A percentile compares a stretch with the other conserved stretches of the same genome.
These are phyloP conservation scores for Lasius fuliginosus DNA, from an alignment of 2,888 invertebrate genomes.

Conservation along the genomic window DNA sequence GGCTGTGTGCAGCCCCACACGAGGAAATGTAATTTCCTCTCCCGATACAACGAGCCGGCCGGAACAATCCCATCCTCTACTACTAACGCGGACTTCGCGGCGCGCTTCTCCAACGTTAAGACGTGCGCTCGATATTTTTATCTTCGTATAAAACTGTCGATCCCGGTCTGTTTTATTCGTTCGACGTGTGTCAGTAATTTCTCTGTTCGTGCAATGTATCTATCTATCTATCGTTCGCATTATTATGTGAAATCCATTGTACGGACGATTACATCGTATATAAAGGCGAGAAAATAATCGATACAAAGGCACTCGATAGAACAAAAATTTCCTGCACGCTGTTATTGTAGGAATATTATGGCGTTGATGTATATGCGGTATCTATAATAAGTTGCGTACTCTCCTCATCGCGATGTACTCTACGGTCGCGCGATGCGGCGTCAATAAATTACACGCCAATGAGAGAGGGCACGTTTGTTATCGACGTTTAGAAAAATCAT, in stretches of 20 bases:
- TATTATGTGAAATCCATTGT: not conserved
- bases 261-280: slow-evolving; percentile 12
- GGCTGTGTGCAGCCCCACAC: slow-evolving; percentile 35
- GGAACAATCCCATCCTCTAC: slow-evolving; percentile 29
- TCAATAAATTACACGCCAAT: slow-evolving; percentile 55
- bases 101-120: slow-evolving; percentile 8
- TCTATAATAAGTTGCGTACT: slow-evolving; percentile 42
- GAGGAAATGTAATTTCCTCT: slow-evolving; percentile 55
- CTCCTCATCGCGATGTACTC: slow-evolving; percentile 15
- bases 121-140: slow-evolving; percentile 39
- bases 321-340: slow-evolving; percentile 23
- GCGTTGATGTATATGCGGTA: slow-evolving; percentile 26
- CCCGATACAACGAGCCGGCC: slow-evolving; percentile 42
- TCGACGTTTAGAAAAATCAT: slow-evolving; percentile 62
- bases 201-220: slow-evolving; percentile 8
- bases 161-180: slow-evolving; percentile 13
- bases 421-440: slow-evolving; percentile 27
- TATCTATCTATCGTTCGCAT: slow-evolving; percentile 13
- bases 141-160: slow-evolving; percentile 21
- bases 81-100: slow-evolving; percentile 5
- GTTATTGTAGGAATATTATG: slow-evolving; percentile 28
- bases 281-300: slow-evolving; percentile 24
- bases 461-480: slow-evolving; percentile 48
- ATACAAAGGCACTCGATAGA: slow-evolving; percentile 19
- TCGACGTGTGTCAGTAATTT: slow-evolving; percentile 7